Evolutionary conservation across 2,113 vertebrate species (phyloP).

Genomic region (Paracanthobrama guichenoti): DNA sequence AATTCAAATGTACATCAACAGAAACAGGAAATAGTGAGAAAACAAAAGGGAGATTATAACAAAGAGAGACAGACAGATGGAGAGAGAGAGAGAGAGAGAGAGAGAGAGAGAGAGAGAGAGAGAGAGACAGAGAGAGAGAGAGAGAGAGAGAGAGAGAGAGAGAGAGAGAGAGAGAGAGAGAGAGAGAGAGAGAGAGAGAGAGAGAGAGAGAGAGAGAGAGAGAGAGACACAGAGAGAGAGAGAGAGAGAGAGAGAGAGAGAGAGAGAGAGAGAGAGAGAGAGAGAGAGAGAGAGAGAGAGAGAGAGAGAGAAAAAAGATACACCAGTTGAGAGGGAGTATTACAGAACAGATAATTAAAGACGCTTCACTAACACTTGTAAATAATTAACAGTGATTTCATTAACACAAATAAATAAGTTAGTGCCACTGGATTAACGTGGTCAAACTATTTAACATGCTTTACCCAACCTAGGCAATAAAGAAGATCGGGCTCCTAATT

Average conservation of each 20-base stretch:
- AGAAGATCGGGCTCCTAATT: constrained; percentile 26
- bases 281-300: not conserved
- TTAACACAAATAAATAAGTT: constrained; percentile 48
- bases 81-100: no score
- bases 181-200: no score
- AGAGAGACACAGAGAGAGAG: no score
- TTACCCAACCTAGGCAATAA: constrained; percentile 29
- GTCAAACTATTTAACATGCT: constrained; percentile 50
- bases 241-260: no score
- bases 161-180: no score
- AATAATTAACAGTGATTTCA: constrained; percentile 51
- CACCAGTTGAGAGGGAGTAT: constrained; percentile 34
- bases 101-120: no score
- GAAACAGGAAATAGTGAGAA: not conserved
- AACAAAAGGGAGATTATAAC: not conserved
- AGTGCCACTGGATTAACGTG: constrained; percentile 46
- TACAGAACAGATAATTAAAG: constrained; percentile 50
- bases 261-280: no score
- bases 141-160: no score
- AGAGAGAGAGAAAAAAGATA: constrained; percentile 37
- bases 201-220: no score
- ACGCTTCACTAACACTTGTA: constrained; percentile 51
- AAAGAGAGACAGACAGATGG: not conserved
- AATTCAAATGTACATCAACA: not conserved
- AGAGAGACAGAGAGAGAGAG: no score